Conservation (phyloP, 2,888 invertebrate genomes). For the Calliscelio sp. region DNA sequence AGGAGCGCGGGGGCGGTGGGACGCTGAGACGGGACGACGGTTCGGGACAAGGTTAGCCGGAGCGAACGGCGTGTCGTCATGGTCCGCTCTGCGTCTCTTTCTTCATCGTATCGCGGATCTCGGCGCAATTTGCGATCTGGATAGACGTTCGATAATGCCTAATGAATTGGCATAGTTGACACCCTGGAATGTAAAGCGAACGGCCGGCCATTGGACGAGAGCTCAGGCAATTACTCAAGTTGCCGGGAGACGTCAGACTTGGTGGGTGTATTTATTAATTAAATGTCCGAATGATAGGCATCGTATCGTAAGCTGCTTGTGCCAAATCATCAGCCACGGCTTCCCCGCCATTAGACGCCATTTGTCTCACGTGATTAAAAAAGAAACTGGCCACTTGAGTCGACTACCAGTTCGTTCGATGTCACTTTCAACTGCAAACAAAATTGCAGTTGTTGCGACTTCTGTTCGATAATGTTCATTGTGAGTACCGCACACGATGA, state of each 20-base stretch:
- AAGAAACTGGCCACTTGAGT: too few species aligned
- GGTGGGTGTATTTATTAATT: slow-evolving; percentile 82
- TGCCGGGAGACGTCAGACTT: slow-evolving; percentile 80
- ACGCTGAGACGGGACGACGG: too few species aligned
- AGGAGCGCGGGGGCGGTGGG: too few species aligned
- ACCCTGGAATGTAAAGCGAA: slow-evolving; percentile 77
- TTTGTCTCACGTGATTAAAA: slow-evolving; percentile 76
- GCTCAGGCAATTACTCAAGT: slow-evolving; percentile 81
- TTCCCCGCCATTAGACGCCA: slow-evolving; percentile 80
- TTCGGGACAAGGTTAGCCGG: slow-evolving; percentile 56
- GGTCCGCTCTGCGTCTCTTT: slow-evolving; percentile 52
- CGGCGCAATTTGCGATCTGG: slow-evolving; percentile 71
- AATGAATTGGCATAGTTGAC: slow-evolving; percentile 75
- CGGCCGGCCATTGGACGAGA: slow-evolving; percentile 80
- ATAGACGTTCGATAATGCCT: slow-evolving; percentile 74
- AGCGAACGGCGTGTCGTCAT: slow-evolving; percentile 60
- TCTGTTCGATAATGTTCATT: slow-evolving; percentile 34
- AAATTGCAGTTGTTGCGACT: slow-evolving; percentile 48
- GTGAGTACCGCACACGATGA: slow-evolving; percentile 23
- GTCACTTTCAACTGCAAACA: slow-evolving; percentile 30
- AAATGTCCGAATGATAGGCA: slow-evolving; percentile 82
- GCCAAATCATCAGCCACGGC: slow-evolving; percentile 73
- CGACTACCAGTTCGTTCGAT: slow-evolving; percentile 9
- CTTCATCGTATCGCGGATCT: slow-evolving; percentile 68
- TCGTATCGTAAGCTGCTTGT: slow-evolving; percentile 74